A percentile compares a stretch with the other conserved stretches of the same genome.
These are phyloP conservation scores for Sigmodon hispidus DNA, from an alignment of 2,113 vertebrate genomes.

Conservation along the genomic window DNA sequence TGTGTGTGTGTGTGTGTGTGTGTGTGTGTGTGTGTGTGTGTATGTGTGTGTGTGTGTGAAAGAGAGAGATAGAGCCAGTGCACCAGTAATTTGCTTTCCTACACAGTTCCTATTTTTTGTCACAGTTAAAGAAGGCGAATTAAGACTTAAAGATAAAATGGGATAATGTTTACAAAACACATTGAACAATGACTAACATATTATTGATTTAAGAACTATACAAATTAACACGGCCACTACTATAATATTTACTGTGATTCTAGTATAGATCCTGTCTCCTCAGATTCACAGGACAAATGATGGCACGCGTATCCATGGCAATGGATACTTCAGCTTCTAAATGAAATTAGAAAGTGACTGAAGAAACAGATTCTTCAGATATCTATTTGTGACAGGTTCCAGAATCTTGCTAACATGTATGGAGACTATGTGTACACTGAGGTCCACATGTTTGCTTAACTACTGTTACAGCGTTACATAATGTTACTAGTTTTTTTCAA, in stretches of 20 bases:
- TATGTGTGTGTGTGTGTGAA: neutral
- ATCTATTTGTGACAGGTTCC: neutral
- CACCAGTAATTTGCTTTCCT: neutral
- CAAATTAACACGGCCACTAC: neutral
- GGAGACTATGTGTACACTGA: neutral
- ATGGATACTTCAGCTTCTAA: neutral
- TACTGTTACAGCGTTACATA: neutral
- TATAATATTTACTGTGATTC: conserved; percentile 35
- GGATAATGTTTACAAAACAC: neutral
- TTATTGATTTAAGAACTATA: neutral
- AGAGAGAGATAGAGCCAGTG: neutral
- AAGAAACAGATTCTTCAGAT: neutral
- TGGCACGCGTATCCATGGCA: neutral
- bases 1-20: neutral
- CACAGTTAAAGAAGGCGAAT: neutral
- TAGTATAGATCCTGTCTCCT: conserved; percentile 7
- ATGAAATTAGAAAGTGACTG: neutral
- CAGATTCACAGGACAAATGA: neutral
- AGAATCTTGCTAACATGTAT: conserved; percentile 26
- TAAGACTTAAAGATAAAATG: neutral
- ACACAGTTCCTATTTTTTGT: neutral
- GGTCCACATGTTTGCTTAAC: neutral
- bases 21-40: neutral
- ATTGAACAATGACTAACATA: neutral
- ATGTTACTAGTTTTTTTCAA: neutral